Base-by-base conservation (phyloP, 1,140 invertebrate species). In the Drosophila ficusphila region DNA sequence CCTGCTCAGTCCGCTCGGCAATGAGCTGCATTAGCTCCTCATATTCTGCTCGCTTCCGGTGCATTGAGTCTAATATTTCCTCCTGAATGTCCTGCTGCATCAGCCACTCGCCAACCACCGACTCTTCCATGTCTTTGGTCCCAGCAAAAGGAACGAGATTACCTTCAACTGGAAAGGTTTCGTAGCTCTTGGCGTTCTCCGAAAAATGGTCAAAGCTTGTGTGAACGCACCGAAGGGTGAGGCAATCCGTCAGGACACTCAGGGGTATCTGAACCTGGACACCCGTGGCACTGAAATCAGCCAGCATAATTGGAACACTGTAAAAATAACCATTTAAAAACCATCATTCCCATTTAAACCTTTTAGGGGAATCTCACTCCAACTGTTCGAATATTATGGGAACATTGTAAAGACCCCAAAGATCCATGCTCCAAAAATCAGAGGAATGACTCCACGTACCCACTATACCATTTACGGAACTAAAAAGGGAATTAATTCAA, bases 401-500 rank as follows among this genome's bases (percentile, higher is more conserved):
- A 11, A 90, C 79, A 54, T 86, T 56, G 2, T 75, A 73, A 12
- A 90, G 31, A 23, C 67, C 71, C 89, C 89, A 90, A 4, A 90
- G 47, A 38, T 90, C 79, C n/a, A 90, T 77, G 21, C 27, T 7
- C 57, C 75, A 90, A 0, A 42, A 16, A 2, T 72, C 34, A 25
- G 76, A 56, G 1, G 11, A 8, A 12, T 77, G 47, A 4, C 44
- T 52, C 69, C 89, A 90, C 1, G 51, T 77, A 16, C 60, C 67
- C 1, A 75, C 53, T 3, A 65, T 70, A 4, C 48, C 75, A 60
- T 90, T 58, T 0, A 14, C n/a, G 0, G 88, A 71, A 4, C 88
- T 90, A 23, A 0, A 3, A 9, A 42, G 2, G 11, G 7, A 8
- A 7, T 42, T 0, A 42, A 8, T 8, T 0, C 0, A 18, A 1